Evolutionary conservation across 2,888 invertebrate species (phyloP).

Genomic region (Lepidocyrtoides sp.): DNA sequence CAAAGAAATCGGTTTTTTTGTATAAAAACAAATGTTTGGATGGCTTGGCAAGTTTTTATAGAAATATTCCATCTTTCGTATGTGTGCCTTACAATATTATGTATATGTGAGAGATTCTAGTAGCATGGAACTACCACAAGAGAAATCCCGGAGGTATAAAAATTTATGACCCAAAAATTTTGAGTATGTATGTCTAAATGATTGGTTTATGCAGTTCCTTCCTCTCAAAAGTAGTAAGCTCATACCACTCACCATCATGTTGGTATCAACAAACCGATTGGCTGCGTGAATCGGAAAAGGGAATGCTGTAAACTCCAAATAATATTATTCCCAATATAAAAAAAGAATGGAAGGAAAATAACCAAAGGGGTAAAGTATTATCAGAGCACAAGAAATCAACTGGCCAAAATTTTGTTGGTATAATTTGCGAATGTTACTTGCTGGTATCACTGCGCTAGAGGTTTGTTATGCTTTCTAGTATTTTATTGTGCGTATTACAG

Average conservation of each 20-base stretch:
- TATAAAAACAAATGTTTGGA: slow-evolving; percentile 6
- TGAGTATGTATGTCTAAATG: slow-evolving; percentile 80
- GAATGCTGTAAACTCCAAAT: background rate
- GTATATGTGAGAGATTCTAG: background rate
- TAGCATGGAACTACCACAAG: background rate
- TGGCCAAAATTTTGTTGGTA: background rate
- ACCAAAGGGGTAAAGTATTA: too few species aligned
- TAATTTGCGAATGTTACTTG: background rate
- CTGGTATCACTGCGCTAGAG: background rate
- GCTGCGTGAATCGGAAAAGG: background rate
- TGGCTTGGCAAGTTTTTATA: background rate
- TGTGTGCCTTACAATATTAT: slow-evolving; percentile 23
- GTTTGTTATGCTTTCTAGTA: background rate
- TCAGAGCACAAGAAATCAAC: background rate
- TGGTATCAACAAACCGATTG: background rate
- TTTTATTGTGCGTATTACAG: background rate
- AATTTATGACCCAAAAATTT: slow-evolving; percentile 84
- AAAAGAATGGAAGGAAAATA: background rate
- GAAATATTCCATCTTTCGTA: background rate
- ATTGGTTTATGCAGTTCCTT: slow-evolving; percentile 62
- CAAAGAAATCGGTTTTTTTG: background rate
- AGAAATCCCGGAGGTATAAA: slow-evolving; percentile 82
- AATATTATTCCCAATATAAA: background rate
- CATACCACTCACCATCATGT: slow-evolving; percentile 8
- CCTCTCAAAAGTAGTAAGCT: slow-evolving; percentile 16